Conservation (phyloP, 1,140 invertebrate genomes). For the Branchinecta lynchi region DNA sequence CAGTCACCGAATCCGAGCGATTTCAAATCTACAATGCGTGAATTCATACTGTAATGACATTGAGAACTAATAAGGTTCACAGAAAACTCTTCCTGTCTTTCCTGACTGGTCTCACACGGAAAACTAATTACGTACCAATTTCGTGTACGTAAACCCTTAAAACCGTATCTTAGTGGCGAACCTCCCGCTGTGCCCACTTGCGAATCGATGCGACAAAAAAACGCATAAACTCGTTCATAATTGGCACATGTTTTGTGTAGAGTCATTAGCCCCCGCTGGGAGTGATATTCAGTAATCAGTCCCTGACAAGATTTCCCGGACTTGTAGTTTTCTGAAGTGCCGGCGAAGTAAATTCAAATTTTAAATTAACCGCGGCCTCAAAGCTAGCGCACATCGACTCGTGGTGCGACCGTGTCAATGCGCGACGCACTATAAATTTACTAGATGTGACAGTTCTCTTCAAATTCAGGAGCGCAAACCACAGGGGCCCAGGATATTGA, state of each 20-base stretch:
- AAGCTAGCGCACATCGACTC: background rate
- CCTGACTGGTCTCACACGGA: too few relatives aligned
- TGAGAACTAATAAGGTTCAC: too few relatives aligned
- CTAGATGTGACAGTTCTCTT: background rate
- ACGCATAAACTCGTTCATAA: background rate
- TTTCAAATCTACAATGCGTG: too few relatives aligned
- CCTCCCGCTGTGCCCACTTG: background rate
- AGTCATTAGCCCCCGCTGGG: background rate
- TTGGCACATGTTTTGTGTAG: background rate
- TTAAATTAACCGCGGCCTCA: background rate
- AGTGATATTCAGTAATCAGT: background rate
- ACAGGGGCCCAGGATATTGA: too few relatives aligned
- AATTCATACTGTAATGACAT: too few relatives aligned
- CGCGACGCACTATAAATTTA: background rate
- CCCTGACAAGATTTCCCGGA: background rate
- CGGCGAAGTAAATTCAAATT: background rate
- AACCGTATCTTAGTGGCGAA: too few relatives aligned
- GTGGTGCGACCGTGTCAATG: conserved; percentile 7
- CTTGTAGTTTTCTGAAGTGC: background rate
- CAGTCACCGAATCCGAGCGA: too few relatives aligned
- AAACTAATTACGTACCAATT: too few relatives aligned
- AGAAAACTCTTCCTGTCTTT: too few relatives aligned
- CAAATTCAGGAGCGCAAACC: too few relatives aligned
- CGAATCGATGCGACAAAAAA: background rate
- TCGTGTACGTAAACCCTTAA: too few relatives aligned